Evolutionary conservation across 2,888 invertebrate species (phyloP), one percentile per base, ranked within the genome.

Genomic region (Nipponacmea schrenckii): DNA sequence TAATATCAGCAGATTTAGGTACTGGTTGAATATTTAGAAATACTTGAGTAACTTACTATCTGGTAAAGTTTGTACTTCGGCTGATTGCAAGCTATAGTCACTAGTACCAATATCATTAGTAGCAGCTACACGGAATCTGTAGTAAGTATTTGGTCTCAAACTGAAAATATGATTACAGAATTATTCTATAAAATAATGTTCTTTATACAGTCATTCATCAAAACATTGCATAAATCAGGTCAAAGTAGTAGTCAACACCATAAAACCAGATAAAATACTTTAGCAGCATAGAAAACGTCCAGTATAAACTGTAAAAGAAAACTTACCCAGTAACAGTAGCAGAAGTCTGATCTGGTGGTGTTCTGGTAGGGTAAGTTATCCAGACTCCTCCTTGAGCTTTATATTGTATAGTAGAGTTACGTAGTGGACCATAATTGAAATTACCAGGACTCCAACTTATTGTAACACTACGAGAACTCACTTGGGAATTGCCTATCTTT

Each of bases 371-470:
- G 8, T 71, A 72, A 0, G 93, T 93, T 83, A 93, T 93, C 94
- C 97, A 98, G 0, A 93, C 94, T 24, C 77, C 81, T 14, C 69
- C 73, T 65, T 93, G 93, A 39, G 74, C 75, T 66, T 79, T 79
- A 69, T 82, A 85, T 89, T 97, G 96, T 7, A 97, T 94, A 0
- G 95, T 96, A 87, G 96, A 97, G 89, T 96, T 97, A 80, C 95
- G 93, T 62, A 97, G 90, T 0, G 97, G 97, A 5, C 97, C 96
- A 87, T 95, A 97, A 24, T 97, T 97, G 89, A 97, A 96, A 73
- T 95, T 92, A 0, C 96, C 96, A 0, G 97, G 96, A n/a, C 95
- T 95, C 97, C 97, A 98, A 74, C 93, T 95, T 88, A 98, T 96
- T n/a, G 96, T 96, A 79, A 97, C 96, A 85, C 96, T 95, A 79